These are phyloP conservation scores for Apolygus lucorum DNA, from an alignment of 1,140 invertebrate species.

Conservation along the genomic window DNA sequence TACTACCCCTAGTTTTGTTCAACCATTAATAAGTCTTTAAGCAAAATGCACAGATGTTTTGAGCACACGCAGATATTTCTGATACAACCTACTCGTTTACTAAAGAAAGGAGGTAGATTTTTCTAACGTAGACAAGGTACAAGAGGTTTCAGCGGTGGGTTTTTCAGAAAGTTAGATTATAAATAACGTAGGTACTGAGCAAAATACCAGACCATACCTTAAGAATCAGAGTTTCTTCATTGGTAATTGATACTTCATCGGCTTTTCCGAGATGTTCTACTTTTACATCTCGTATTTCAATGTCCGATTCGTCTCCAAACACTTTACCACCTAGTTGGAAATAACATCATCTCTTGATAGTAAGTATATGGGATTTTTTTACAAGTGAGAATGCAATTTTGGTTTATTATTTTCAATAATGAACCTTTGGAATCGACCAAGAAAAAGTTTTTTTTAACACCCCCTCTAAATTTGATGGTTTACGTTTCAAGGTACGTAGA, in stretches of 20 bases:
- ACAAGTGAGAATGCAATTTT: too few relatives aligned
- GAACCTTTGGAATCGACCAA: too few relatives aligned
- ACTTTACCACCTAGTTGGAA: constrained; percentile 45
- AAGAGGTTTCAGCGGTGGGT: not conserved
- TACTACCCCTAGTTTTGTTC: not conserved
- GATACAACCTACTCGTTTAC: not conserved
- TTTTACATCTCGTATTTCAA: constrained; percentile 58
- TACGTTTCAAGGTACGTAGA: too few relatives aligned
- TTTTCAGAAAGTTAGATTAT: too few relatives aligned
- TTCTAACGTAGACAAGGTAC: not conserved
- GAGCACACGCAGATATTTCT: not conserved
- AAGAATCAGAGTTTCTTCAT: constrained; percentile 19
- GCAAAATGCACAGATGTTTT: not conserved
- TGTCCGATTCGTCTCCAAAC: constrained; percentile 57
- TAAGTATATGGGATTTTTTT: too few relatives aligned
- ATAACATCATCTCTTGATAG: too few relatives aligned
- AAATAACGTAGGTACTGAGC: too few relatives aligned
- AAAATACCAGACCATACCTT: not conserved
- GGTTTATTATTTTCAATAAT: too few relatives aligned
- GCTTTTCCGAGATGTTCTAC: constrained; percentile 49
- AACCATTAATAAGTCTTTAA: not conserved
- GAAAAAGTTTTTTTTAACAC: too few relatives aligned
- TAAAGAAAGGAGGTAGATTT: not conserved
- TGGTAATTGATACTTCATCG: constrained; percentile 34
- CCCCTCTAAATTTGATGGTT: too few relatives aligned